phyloP scores from a whole-genome alignment of 53 echinoderm and acorn worm species.

The Echinarachnius parma region DNA sequence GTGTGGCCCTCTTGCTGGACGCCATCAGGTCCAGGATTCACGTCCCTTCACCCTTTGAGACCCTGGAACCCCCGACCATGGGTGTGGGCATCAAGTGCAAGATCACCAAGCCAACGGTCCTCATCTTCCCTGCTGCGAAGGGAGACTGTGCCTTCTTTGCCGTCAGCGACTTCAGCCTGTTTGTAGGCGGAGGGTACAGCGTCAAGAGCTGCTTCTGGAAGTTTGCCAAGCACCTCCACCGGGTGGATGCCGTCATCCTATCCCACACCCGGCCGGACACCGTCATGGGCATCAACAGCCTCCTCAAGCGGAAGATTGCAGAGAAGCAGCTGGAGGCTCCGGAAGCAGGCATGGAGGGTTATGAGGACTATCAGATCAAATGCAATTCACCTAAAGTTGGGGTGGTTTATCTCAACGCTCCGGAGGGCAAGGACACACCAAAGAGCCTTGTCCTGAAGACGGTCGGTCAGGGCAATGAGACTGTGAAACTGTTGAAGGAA shows the following conservation, averaged over 20 bases:
- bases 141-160: slow-evolving; percentile 99
- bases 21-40: slow-evolving; percentile 63
- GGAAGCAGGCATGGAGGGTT: slow-evolving; percentile 67
- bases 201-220: slow-evolving; percentile 98
- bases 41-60: slow-evolving; percentile 80
- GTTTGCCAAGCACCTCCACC: slow-evolving; percentile 95
- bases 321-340: slow-evolving; percentile 83
- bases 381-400: slow-evolving; percentile 96
- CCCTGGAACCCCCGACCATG: slow-evolving; percentile 96
- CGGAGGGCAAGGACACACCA: slow-evolving; percentile 72
- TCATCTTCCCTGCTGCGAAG: slow-evolving; percentile 94
- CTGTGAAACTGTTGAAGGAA: slow-evolving; percentile 74
- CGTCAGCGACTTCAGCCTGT: slow-evolving; percentile 94
- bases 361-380: slow-evolving; percentile 89
- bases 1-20: slow-evolving; percentile 62
- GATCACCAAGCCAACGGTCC: slow-evolving; percentile 97
- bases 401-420: slow-evolving; percentile 95
- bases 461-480: slow-evolving; percentile 64
- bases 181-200: slow-evolving; percentile 94
- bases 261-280: slow-evolving; percentile 86
- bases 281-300: slow-evolving; percentile 87
- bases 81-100: slow-evolving; percentile 99
- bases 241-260: slow-evolving; percentile 92
- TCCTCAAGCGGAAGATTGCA: slow-evolving; percentile 81
- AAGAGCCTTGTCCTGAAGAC: slow-evolving; percentile 72